phyloP scores from a whole-genome alignment of 2,797 vertebrate genomes.

The Microctenopoma lineatum region DNA sequence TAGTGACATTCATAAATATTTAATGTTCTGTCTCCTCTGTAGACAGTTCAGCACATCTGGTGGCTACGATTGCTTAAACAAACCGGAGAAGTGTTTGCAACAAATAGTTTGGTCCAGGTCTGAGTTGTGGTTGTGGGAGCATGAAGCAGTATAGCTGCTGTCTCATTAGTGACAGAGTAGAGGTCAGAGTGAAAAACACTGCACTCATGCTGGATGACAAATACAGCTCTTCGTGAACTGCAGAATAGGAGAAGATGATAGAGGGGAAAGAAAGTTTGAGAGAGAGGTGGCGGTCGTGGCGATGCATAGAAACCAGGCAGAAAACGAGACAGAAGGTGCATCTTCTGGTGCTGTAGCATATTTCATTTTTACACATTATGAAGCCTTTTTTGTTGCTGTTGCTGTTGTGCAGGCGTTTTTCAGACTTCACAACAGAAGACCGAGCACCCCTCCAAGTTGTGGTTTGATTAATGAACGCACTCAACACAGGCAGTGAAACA shows the following conservation, averaged over 20 bases:
- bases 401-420: conserved; percentile 51
- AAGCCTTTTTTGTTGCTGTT: conserved; percentile 54
- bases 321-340: conserved; percentile 33
- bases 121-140: conserved; percentile 31
- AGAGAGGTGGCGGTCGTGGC: conserved; percentile 10
- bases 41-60: conserved; percentile 30
- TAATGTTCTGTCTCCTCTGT: conserved; percentile 11
- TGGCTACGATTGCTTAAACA: not conserved
- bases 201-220: conserved; percentile 69
- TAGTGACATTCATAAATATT: conserved; percentile 29
- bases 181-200: conserved; percentile 70
- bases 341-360: conserved; percentile 29
- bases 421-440: conserved; percentile 22
- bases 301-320: conserved; percentile 24
- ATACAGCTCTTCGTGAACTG: conserved; percentile 63
- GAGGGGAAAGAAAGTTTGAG: conserved; percentile 25
- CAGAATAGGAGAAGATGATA: conserved; percentile 47
- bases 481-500: conserved; percentile 62
- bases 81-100: conserved; percentile 31
- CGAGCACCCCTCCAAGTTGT: conserved; percentile 52
- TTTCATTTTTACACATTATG: conserved; percentile 54
- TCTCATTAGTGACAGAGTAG: conserved; percentile 66
- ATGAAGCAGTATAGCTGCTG: conserved; percentile 60
- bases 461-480: conserved; percentile 77
- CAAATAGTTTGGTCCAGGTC: conserved; percentile 47